These are phyloP conservation scores for Poicephalus meyeri DNA, from an alignment of 2,113 vertebrate genomes.

Conservation along the genomic window DNA sequence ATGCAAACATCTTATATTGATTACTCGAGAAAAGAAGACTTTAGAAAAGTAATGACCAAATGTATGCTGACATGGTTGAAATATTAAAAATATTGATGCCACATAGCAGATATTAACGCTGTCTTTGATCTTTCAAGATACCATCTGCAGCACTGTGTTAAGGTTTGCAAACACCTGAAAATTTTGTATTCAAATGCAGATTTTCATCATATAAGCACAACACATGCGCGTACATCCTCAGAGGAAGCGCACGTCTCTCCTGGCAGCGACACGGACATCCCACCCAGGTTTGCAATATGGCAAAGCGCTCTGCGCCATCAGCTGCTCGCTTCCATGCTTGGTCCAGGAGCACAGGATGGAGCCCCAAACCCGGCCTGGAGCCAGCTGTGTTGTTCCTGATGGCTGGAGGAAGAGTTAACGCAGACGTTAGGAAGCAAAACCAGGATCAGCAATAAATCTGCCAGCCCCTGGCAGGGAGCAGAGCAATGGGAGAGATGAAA, in stretches of 20 bases:
- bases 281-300: background rate
- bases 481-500: background rate
- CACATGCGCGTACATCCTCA: rapidly evolving
- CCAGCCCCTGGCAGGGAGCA: background rate
- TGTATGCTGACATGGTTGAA: background rate
- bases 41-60: conserved; percentile 36
- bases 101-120: background rate
- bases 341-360: background rate
- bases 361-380: background rate
- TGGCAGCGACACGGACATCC: background rate
- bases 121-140: conserved; percentile 23
- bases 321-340: background rate
- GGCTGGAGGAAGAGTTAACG: background rate
- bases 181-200: background rate
- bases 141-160: background rate
- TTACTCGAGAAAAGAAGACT: conserved; percentile 35
- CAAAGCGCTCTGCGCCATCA: background rate
- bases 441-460: background rate
- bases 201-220: too few relatives aligned
- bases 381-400: rapidly evolving
- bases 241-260: background rate
- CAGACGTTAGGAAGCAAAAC: background rate
- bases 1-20: conserved; percentile 59
- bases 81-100: conserved; percentile 5
- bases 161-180: conserved; percentile 2